phyloP scores from a whole-genome alignment of 2,113 vertebrate genomes.

The Pollimyrus isidori region DNA sequence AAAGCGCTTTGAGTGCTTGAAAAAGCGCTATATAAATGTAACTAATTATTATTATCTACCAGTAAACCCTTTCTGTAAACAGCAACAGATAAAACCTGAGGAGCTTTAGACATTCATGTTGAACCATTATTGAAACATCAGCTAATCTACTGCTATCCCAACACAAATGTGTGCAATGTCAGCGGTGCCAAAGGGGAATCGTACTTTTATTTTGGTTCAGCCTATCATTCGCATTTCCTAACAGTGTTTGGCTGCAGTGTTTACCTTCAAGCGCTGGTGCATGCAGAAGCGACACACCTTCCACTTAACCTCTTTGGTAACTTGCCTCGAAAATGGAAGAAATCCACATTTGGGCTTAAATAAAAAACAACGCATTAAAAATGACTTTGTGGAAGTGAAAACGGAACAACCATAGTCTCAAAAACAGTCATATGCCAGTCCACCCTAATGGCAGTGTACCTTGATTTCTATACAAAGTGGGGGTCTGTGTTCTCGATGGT shows the following conservation, averaged over 20 bases:
- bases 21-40: too few species aligned
- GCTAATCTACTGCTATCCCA: neutral
- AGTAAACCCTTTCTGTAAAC: neutral
- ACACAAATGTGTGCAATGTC: neutral
- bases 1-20: too few species aligned
- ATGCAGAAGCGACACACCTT: constrained; percentile 95
- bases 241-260: too few species aligned
- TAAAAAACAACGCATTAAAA: constrained; percentile 32
- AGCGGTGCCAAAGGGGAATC: neutral
- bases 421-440: neutral
- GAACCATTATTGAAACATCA: neutral
- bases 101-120: neutral
- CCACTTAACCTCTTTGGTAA: constrained; percentile 85
- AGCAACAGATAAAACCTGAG: neutral
- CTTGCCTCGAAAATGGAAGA: constrained; percentile 79
- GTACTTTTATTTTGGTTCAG: neutral
- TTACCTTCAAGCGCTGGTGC: constrained; percentile 86
- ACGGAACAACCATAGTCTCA: neutral
- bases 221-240: neutral
- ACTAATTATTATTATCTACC: too few species aligned
- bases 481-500: constrained; percentile 67
- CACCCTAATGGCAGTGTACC: constrained; percentile 50
- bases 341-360: constrained; percentile 94
- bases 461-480: constrained; percentile 95
- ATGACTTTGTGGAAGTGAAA: neutral